These are phyloP conservation scores for Eupleurogrammus muticus DNA, from an alignment of 2,797 vertebrate species.

Conservation along the genomic window DNA sequence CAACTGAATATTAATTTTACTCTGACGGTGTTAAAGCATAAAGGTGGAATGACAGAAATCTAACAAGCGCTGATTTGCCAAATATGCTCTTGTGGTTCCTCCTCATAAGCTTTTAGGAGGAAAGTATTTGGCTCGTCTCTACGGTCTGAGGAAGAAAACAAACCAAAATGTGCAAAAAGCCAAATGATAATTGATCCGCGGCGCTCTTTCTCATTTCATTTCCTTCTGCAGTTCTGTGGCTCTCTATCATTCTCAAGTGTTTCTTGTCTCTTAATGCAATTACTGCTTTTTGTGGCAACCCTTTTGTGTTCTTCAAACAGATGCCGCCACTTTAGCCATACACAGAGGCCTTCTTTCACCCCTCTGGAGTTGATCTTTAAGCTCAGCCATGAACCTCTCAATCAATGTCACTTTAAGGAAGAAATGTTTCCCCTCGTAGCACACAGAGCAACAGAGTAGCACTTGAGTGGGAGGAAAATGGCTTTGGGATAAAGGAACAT, in stretches of 20 bases:
- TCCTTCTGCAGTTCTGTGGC: neutral
- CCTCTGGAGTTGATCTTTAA: constrained; percentile 6
- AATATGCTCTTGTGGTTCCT: neutral
- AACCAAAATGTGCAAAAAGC: neutral
- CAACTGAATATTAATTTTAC: neutral
- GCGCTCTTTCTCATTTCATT: neutral
- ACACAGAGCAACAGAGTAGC: neutral
- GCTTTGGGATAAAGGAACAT: neutral
- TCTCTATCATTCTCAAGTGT: neutral
- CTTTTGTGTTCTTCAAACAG: neutral
- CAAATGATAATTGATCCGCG: neutral
- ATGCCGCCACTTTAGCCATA: neutral
- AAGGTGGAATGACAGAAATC: neutral
- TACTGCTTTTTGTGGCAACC: neutral
- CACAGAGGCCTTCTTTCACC: neutral
- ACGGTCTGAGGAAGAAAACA: neutral
- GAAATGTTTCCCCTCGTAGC: constrained; percentile 7
- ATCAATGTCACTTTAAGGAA: neutral
- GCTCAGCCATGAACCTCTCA: constrained; percentile 13
- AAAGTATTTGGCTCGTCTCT: neutral
- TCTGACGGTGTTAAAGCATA: neutral
- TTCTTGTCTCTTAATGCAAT: neutral
- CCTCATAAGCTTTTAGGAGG: no score
- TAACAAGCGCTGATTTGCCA: no score
- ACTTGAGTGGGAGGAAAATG: constrained; percentile 8